Percentiles rank a stretch among this genome's conserved stretches.
Evolutionary conservation across 2,797 vertebrate genomes (phyloP).

Genomic region (Sebastes iracundus): DNA sequence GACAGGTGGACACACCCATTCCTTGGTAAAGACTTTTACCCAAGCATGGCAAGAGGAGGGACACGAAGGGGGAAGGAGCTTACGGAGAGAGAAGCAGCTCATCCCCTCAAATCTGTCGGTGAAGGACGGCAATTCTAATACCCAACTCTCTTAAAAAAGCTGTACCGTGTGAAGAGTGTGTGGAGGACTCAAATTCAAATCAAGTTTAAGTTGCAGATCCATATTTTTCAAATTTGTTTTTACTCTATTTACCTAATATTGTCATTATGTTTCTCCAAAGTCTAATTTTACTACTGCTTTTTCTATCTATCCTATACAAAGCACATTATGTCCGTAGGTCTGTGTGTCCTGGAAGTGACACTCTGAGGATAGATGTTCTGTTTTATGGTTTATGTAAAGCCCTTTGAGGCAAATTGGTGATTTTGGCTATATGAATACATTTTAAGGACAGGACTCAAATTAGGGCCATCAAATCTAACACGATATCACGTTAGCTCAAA

Average conservation of each 20-base stretch:
- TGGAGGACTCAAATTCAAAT: background rate
- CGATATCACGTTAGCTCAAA: too few relatives aligned
- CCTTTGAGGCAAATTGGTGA: background rate
- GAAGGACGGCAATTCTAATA: background rate
- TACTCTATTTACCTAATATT: background rate
- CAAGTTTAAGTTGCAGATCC: background rate
- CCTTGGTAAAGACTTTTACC: constrained; percentile 53
- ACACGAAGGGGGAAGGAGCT: background rate
- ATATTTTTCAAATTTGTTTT: background rate
- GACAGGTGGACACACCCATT: constrained; percentile 64
- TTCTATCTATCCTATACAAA: background rate
- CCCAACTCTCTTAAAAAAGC: background rate
- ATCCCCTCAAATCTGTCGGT: constrained; percentile 6
- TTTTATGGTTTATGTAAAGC: background rate
- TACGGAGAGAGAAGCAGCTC: background rate
- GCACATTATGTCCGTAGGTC: background rate
- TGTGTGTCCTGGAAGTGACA: background rate
- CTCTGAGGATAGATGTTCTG: background rate
- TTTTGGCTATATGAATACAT: background rate
- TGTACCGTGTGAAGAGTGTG: background rate
- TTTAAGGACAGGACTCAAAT: background rate
- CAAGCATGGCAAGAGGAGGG: constrained; percentile 50
- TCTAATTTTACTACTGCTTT: background rate
- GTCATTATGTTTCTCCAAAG: background rate
- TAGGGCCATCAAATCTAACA: too few relatives aligned